Base-by-base conservation (phyloP, 92 coral and sea anemone genomes). In the Heliopora coerulea region DNA sequence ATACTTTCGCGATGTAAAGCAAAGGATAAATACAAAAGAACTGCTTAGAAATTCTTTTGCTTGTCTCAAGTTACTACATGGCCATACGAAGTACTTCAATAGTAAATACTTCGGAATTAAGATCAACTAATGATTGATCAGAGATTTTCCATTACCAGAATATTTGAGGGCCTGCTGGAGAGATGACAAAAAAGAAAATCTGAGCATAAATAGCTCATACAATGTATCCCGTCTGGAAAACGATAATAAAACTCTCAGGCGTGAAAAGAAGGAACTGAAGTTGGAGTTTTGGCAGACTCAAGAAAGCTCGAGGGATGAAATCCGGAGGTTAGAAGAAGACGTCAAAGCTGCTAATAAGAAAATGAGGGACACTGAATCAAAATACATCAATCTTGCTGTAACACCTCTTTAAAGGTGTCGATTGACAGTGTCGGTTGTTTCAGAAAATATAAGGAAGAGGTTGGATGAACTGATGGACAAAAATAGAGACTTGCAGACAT, bases 381-480 rank as follows among this genome's bases (percentile, higher is more conserved):
- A 90, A 59, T 93, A 89, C 50, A 86, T 85, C 44, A 90, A 83
- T 70, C 83, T 93, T 41, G 98, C 96, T 14, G 85, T 95, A 0
- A 93, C 98, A 0, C 98, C 98, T 2, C 98, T 96, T 1, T 90
- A 93, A 90, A 93, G 84, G 3, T 85, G 90, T 88, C 83, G 88
- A 0, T 83, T 87, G 17, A 93, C 88, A 44, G 91, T 92, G 59
- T 80, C 91, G 3, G 95, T 87, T 23, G 96, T 89, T 41, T 90
- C 98, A 10, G 93, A 93, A 52, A 96, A 93, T 49, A 89, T 88
- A 13, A 80, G 84, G 32, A 83, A 78, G 28, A 88, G 87, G 57
- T 81, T 93, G 23, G 87, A 93, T 0, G 84, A 79, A 14, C 81
- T 88, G 90, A 81, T 87, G 40, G 73, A 54, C 4, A 85, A 93